Percentiles rank a stretch among this genome's conserved stretches.
These are phyloP conservation scores for Mylabris sibirica DNA, from an alignment of 2,888 invertebrate species.

Conservation along the genomic window DNA sequence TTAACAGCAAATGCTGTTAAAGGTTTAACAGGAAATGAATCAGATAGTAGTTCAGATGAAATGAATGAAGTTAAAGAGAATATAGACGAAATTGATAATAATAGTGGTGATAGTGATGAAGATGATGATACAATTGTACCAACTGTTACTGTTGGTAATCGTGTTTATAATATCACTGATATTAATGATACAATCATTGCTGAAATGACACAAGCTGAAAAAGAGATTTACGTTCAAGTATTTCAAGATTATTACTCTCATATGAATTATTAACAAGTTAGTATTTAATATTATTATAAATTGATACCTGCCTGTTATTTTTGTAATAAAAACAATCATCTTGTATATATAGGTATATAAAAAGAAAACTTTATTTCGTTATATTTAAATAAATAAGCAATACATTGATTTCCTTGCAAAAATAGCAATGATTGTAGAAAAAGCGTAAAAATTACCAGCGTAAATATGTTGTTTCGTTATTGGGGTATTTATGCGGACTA, in stretches of 20 bases:
- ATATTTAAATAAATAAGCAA: constrained; percentile 3
- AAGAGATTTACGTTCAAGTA: constrained; percentile 91
- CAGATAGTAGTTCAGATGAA: constrained; percentile 86
- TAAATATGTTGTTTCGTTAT: constrained; percentile 28
- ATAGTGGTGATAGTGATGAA: constrained; percentile 66
- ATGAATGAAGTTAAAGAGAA: constrained; percentile 70
- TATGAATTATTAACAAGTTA: constrained; percentile 78
- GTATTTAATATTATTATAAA: constrained; percentile 19
- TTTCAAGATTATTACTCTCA: constrained; percentile 94
- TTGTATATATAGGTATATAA: not conserved
- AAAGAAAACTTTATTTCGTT: not conserved
- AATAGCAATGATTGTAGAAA: not conserved
- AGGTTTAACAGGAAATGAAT: constrained; percentile 65
- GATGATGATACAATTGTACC: constrained; percentile 81
- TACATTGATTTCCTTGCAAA: not conserved
- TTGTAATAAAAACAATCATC: not conserved
- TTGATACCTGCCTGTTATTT: constrained; percentile 4
- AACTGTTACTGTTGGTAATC: constrained; percentile 81
- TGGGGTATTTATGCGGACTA: constrained; percentile 30
- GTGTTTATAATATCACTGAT: constrained; percentile 81
- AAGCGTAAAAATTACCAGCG: constrained; percentile 24
- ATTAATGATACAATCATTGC: constrained; percentile 87
- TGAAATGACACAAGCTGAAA: constrained; percentile 90
- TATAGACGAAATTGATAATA: constrained; percentile 47
- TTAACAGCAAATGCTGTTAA: constrained; percentile 70